These are phyloP conservation scores for Syngnathus floridae DNA, from an alignment of 2,113 vertebrate genomes.

Conservation along the genomic window DNA sequence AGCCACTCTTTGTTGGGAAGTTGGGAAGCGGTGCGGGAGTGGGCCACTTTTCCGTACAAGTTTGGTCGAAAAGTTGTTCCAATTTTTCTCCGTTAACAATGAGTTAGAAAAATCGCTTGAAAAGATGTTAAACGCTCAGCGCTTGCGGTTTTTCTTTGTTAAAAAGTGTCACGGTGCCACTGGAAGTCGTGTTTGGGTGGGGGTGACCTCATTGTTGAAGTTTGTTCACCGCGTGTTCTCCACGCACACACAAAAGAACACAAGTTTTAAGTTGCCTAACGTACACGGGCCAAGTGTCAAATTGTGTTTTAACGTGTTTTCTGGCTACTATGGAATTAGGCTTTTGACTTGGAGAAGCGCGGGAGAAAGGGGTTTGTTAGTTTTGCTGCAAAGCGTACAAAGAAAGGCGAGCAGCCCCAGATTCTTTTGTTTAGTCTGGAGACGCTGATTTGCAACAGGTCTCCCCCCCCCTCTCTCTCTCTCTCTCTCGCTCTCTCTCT, in stretches of 20 bases:
- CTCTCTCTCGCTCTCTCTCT: no score
- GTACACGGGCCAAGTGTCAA: slow-evolving; percentile 12
- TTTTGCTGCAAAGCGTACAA: slow-evolving; percentile 51
- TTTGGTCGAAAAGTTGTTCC: not conserved
- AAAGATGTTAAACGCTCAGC: not conserved
- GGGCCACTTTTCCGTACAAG: slow-evolving; percentile 14
- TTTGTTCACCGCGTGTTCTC: slow-evolving; percentile 72
- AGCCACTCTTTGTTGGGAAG: not conserved
- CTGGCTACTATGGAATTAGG: not conserved
- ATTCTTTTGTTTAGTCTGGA: slow-evolving; percentile 79
- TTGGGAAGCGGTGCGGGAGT: slow-evolving; percentile 1
- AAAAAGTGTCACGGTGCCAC: not conserved
- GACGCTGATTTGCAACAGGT: slow-evolving; percentile 78
- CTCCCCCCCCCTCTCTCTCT: slow-evolving; percentile 60
- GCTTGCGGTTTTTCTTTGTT: not conserved
- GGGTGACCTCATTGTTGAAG: slow-evolving; percentile 66
- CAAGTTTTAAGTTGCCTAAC: slow-evolving; percentile 44
- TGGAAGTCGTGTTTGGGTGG: not conserved
- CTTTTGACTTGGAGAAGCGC: not conserved
- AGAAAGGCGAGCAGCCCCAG: slow-evolving; percentile 49
- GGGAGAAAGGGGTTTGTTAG: not conserved
- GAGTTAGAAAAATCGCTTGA: not conserved
- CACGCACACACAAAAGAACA: slow-evolving; percentile 69
- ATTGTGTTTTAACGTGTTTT: not conserved
- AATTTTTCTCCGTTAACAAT: not conserved